A percentile compares a stretch with the other conserved stretches of the same genome.
Evolutionary conservation across 2,113 vertebrate genomes (phyloP).

Genomic region (Limanda limanda): DNA sequence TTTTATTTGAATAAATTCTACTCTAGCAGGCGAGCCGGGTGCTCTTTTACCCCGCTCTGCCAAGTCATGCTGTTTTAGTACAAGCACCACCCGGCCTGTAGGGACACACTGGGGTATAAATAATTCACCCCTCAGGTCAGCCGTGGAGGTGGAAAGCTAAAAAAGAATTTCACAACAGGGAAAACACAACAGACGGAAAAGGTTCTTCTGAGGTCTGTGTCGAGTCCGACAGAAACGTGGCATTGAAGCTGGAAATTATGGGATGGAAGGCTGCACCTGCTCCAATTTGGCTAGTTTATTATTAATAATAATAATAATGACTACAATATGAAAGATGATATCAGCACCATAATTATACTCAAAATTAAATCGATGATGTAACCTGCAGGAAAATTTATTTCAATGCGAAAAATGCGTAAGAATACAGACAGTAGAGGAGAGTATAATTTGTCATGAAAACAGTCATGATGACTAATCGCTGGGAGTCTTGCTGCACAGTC

Average conservation of each 20-base stretch:
- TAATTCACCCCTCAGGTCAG: constrained; percentile 73
- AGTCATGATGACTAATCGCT: constrained; percentile 4
- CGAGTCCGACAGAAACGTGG: constrained; percentile 36
- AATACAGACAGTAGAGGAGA: not conserved
- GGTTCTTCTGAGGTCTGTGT: constrained; percentile 39
- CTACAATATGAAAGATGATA: not conserved
- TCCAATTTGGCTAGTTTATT: not conserved
- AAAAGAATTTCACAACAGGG: constrained; percentile 48
- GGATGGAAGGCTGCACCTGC: constrained; percentile 19
- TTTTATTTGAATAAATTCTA: constrained; percentile 40
- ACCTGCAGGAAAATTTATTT: not conserved
- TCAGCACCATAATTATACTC: not conserved
- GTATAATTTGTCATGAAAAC: constrained; percentile 12
- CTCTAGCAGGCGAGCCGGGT: constrained; percentile 26
- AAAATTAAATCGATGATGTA: not conserved
- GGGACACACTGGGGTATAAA: constrained; percentile 70
- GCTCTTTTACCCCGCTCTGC: constrained; percentile 51
- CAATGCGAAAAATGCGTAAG: not conserved
- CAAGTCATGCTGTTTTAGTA: constrained; percentile 65
- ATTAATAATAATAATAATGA: not conserved
- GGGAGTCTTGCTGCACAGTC: constrained; percentile 66
- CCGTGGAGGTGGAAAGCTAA: constrained; percentile 49
- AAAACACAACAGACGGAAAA: constrained; percentile 34
- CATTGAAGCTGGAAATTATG: constrained; percentile 46
- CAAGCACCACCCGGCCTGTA: constrained; percentile 53